Evolutionary conservation across 2,113 vertebrate species (phyloP), one percentile per base, ranked within the genome.

Genomic region (Guaruba guarouba): DNA sequence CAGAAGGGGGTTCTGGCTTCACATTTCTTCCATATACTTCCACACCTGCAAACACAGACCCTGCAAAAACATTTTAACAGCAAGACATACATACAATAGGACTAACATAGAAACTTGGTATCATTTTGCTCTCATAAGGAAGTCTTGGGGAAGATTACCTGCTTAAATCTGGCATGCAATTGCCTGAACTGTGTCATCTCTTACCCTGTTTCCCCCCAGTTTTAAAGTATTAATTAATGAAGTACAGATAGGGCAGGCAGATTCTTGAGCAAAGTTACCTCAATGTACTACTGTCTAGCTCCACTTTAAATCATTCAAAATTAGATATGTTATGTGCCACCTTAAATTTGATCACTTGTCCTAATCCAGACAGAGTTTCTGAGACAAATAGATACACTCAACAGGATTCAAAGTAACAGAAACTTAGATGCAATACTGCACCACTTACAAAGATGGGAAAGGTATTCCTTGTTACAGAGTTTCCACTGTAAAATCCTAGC

Each of bases 41-140:
- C 61, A 89, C 28, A 94, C n/a, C 25, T 70, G 51, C 83, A 92
- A 18, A 66, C 13, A 59, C 4, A 78, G 8, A 94, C 28, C n/a
- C 67, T 82, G 57, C 84, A 92, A 91, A 93, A 91, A 86, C 44
- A 70, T 82, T 92, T 80, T 64, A 69, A 78, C 28, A 57, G 18
- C 11, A 71, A 80, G 85, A 48, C 20, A 74, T 49, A 71, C 5
- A 27, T 23, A 74, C 28, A 19, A 15, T 28, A 59, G 79, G 62
- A 69, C 73, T 74, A 70, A 74, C 49, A 61, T 11, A 52, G 68
- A 88, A 90, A 79, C 15, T 22, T 63, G 19, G 49, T 78, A 81
- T 67, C 71, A 35, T 86, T 95, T 73, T 86, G 23, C 6, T 57
- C 20, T 82, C 19, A 39, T 46, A 74, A 69, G 7, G 23, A 62